Evolutionary conservation across 2,113 vertebrate species (phyloP), one percentile per base, ranked within the genome.

Genomic region (Rattus norvegicus): DNA sequence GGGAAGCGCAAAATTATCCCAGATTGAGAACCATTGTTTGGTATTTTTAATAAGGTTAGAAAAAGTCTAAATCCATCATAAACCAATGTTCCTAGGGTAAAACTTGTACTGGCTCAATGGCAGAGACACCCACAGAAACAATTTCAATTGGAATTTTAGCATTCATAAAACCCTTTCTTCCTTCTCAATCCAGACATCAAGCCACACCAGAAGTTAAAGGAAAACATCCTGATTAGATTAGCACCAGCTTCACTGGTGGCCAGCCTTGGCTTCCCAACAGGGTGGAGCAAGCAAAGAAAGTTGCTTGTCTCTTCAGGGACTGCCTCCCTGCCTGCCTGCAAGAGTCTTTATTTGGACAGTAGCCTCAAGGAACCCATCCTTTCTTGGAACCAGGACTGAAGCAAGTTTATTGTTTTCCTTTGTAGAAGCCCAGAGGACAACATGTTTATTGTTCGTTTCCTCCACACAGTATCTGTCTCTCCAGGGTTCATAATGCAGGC

Each of bases 161-260:
- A 88, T 88, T 92, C 76, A 43, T 13, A 79, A 97, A 95, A 76
- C 28, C 2, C 16, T 90, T 94, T 97, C 72, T 91, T 88, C 75
- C 28, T 92, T 39, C 39, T 93, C 84, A 90, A 33, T 61, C 76
- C 91, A 94, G 95, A 97, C 91, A 97, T 92, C 96, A 96, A 97
- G 26, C 92, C 86, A 97, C 94, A 97, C 75, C 90, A 98, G 90
- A 97, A 97, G 36, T 97, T 91, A 95, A 95, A 96, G 80, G 87
- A 96, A 97, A 97, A 97, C 96, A 98, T 96, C 95, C 97, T 97
- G 95, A 98, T 98, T 97, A 97, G 89, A 97, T 98, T 97, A 98
- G 95, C 91, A 88, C 92, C 72, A 89, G n/a, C 95, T 97, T 97
- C 95, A 72, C 65, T 96, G 96, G 95, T 97, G 94, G 97, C 92